Evolutionary conservation across 2,888 invertebrate genomes (phyloP), one percentile per base, ranked within the genome.

Genomic region (Belgica antarctica): DNA sequence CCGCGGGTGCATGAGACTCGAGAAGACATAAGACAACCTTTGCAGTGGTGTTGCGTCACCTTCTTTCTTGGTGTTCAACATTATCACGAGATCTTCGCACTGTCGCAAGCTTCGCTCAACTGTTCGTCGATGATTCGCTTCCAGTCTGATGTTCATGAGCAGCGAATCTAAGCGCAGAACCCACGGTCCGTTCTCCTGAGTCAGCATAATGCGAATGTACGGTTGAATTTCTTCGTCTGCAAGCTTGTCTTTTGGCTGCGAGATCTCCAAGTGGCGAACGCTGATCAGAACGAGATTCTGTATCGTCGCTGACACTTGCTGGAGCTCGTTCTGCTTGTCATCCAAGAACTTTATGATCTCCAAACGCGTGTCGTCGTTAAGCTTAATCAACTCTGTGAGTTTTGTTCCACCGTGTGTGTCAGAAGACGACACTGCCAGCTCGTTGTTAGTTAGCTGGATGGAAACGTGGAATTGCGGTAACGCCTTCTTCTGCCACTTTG

Each of bases 41-140:
- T 76, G 73, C 10, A 19, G 25, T 2, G 34, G 31, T 0, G 71
- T 71, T 0, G 77, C 68, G 0, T 75, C 61, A 17, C 73, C 75
- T 1, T 73, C 70, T 0, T 70, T 69, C 4, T 74, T 72, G 77
- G 79, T 68, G 81, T 80, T 76, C 80, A 78, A 62, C 4, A 75
- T 83, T 72, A 87, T 86, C 2, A 92, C 85, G 34, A 92, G 82
- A 75, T 89, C 87, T 80, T 95, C 92, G 73, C 90, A 85, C 79
- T 96, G 96, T 76, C 86, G 83, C 84, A 96, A 86, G 22, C 95
- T 88, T 41, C 97, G 83, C 77, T 96, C 96, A 12, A 96, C 87
- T 0, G 92, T 90, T 70, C 96, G 84, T 70, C 88, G 87, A 75
- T 89, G 88, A 62, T 83, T 83, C 0, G 87, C 84, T 78, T 98